Percentiles rank a stretch among this genome's conserved stretches.
Evolutionary conservation across 1,140 invertebrate genomes (phyloP).

Genomic region (Helicoverpa armigera): DNA sequence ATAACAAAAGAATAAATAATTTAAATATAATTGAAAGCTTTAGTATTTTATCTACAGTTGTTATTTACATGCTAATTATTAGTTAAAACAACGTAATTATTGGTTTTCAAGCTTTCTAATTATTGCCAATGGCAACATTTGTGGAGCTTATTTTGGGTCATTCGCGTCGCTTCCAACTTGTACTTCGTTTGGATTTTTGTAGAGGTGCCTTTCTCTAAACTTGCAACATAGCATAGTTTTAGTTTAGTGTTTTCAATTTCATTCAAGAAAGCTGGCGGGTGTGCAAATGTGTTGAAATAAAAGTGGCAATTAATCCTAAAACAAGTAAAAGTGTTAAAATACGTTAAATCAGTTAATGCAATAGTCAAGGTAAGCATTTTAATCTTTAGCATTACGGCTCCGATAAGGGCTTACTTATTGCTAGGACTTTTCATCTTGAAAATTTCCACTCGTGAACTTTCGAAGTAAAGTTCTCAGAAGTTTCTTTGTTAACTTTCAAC

Average conservation of each 20-base stretch:
- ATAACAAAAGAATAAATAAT: background rate
- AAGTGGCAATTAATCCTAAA: slow-evolving; percentile 68
- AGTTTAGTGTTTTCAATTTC: slow-evolving; percentile 82
- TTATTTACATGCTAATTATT: background rate
- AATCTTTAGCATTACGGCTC: slow-evolving; percentile 62
- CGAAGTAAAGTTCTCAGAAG: slow-evolving; percentile 79
- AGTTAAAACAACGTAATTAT: slow-evolving; percentile 13
- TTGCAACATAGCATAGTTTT: slow-evolving; percentile 82
- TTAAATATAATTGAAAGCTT: background rate
- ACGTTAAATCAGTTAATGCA: slow-evolving; percentile 78
- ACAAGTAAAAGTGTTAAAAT: slow-evolving; percentile 66
- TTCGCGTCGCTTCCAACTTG: slow-evolving; percentile 86
- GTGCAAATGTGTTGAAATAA: slow-evolving; percentile 80
- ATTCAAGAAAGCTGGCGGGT: slow-evolving; percentile 86
- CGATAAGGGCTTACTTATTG: slow-evolving; percentile 76
- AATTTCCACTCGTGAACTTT: slow-evolving; percentile 86
- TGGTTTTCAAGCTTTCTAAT: slow-evolving; percentile 73
- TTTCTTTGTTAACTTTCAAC: slow-evolving; percentile 77
- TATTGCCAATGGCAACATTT: slow-evolving; percentile 80
- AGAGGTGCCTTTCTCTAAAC: slow-evolving; percentile 86
- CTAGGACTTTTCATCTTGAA: slow-evolving; percentile 86
- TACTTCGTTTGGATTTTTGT: slow-evolving; percentile 84
- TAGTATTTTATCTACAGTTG: background rate
- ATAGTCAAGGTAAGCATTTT: slow-evolving; percentile 83
- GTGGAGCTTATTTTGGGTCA: slow-evolving; percentile 86